Percentiles rank a stretch among this genome's conserved stretches.
These are phyloP conservation scores for Quadriops clusia DNA, from an alignment of 2,888 invertebrate genomes.

Conservation along the genomic window DNA sequence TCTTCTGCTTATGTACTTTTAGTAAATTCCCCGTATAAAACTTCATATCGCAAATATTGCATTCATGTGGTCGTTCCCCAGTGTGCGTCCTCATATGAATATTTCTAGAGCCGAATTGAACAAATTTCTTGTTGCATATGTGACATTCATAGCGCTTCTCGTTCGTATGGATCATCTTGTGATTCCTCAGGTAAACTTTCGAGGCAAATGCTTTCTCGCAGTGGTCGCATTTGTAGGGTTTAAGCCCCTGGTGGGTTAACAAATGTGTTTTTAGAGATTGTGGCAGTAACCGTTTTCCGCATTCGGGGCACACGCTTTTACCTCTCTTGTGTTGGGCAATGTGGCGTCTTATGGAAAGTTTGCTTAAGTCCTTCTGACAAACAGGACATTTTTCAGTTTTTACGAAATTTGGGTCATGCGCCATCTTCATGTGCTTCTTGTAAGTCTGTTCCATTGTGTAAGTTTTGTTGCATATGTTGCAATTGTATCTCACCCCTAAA, in stretches of 20 bases:
- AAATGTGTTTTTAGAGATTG: slow-evolving; percentile 13
- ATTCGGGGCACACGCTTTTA: slow-evolving; percentile 13
- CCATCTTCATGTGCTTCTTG: slow-evolving; percentile 3
- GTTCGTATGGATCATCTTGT: slow-evolving; percentile 4
- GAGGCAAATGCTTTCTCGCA: slow-evolving; percentile 16
- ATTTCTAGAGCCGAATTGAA: too few relatives aligned
- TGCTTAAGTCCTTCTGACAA: too few relatives aligned
- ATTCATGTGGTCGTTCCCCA: slow-evolving; percentile 24
- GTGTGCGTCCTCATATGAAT: too few relatives aligned
- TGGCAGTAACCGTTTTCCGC: slow-evolving; percentile 19
- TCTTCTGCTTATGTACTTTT: slow-evolving; percentile 1
- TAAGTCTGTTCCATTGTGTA: slow-evolving; percentile 2
- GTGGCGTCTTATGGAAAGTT: too few relatives aligned
- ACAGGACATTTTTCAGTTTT: too few relatives aligned
- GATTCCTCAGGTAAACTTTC: slow-evolving; percentile 10
- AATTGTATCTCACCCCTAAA: too few relatives aligned
- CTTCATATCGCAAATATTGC: slow-evolving; percentile 22
- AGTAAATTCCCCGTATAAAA: neutral
- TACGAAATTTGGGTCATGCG: too few relatives aligned
- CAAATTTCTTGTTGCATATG: too few relatives aligned
- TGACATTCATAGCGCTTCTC: slow-evolving; percentile 1
- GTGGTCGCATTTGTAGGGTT: slow-evolving; percentile 16
- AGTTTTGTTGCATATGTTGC: slow-evolving; percentile 8
- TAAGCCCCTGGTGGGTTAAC: neutral
- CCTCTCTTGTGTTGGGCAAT: slow-evolving; percentile 2